Base-by-base conservation (phyloP, 2,113 vertebrate genomes). In the Scartelaos histophorus region DNA sequence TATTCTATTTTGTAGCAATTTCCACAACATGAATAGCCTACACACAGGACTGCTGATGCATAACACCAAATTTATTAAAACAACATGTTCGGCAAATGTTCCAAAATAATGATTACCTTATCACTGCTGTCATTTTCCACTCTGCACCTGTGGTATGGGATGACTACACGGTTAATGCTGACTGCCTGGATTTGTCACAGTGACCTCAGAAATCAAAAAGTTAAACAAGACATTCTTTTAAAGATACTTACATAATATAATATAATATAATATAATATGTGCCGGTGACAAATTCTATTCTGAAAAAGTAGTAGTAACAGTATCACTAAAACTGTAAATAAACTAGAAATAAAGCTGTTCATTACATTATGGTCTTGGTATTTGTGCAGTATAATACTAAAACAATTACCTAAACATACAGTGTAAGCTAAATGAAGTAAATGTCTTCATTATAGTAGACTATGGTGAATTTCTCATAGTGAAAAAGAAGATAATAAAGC, bases 101-200 rank as follows among this genome's bases (percentile, higher is more conserved):
- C 80, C 80, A 81, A 87, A 90, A 88, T 83, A 85, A 75, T 80
- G 85, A 88, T 88, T 83, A 76, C 65, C 80, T 85, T 85, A 66
- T 65, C 76, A 68, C 83, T 66, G 70, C 62, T 81, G 51, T 69
- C 29, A 60, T 77, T 72, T 65, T 77, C 67, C 60, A 43, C 57
- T 74, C 69, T 43, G 53, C 64, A 21, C 65, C 49, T 70, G 67
- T 72, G 66, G 66, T 77, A 64, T 81, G 58, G 70, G 69, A 70
- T 46, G 61, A 67, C 69, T 76, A 12, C 62, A 61, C 61, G 29
- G 22, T 75, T 85, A 80, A 21, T 76, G 77, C 70, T 79, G 82
- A 82, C 65, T 82, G 64, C 21, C n/a, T 70, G 35, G 72, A 77
- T 62, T 66, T 69, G 73, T 87, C 75, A 74, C 13, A 35, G 67